These are phyloP conservation scores for Suricata suricatta DNA, from an alignment of 2,113 vertebrate genomes.

Conservation along the genomic window DNA sequence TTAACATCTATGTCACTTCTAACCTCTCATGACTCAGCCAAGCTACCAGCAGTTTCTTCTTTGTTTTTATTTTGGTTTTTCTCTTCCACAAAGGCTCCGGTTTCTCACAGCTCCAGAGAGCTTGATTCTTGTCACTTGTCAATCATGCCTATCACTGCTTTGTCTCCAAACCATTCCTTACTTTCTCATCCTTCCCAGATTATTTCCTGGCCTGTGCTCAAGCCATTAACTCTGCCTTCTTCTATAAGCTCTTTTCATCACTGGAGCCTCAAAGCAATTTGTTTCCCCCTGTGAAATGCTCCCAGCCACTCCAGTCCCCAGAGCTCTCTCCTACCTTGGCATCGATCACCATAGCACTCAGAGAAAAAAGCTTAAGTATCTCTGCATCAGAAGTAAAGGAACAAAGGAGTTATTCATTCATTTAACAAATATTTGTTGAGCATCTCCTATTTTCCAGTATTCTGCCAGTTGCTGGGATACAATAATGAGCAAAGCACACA, in stretches of 20 bases:
- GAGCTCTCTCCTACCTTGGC: not conserved
- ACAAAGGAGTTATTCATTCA: slow-evolving; percentile 32
- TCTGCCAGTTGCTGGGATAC: not conserved
- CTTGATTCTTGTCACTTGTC: slow-evolving; percentile 25
- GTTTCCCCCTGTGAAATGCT: not conserved
- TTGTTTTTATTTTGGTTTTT: slow-evolving; percentile 41
- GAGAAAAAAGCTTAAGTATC: slow-evolving; percentile 6
- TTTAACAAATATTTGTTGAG: slow-evolving; percentile 15
- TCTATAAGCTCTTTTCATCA: slow-evolving; percentile 29
- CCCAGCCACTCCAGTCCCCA: not conserved
- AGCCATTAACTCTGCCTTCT: slow-evolving; percentile 25
- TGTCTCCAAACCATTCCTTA: not conserved
- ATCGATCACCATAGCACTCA: not conserved
- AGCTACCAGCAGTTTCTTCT: not conserved
- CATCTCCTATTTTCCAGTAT: not conserved
- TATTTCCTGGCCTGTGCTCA: slow-evolving; percentile 5
- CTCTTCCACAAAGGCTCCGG: not conserved
- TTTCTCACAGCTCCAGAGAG: not conserved
- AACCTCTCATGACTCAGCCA: not conserved
- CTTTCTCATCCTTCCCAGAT: not conserved
- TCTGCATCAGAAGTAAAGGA: not conserved
- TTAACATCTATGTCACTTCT: not conserved
- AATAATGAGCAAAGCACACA: not conserved
- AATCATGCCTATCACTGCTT: not conserved
- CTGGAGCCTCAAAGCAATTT: not conserved